Base-by-base conservation (phyloP, 2,888 invertebrate species). In the Yponomeuta cagnagella region DNA sequence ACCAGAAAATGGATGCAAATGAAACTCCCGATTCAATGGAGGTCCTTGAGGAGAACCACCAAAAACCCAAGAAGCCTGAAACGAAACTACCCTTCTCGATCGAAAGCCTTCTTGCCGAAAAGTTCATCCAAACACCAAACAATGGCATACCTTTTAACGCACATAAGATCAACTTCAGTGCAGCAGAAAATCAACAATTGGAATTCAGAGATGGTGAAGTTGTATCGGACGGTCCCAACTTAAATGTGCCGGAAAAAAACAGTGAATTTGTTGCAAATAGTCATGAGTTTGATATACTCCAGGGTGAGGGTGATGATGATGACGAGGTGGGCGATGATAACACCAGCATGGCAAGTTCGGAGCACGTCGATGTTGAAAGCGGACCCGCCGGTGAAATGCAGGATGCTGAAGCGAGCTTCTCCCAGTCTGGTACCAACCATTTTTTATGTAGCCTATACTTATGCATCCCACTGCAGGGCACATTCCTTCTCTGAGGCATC, bases 291-390 rank as follows among this genome's bases (percentile, higher is more conserved):
- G 12, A 68, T 48, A 65, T 70, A 10, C 15, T 63, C 5, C 15
- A 15, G 52, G 31, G 31, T 15, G 52, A 69, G 12, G 30, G 30
- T 69, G 58, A 15, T 67, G 69, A 71, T 64, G 70, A 65, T 2
- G 86, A 79, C 43, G 82, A 85, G 85, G 6, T 52, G 52, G 70
- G 64, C 2, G 86, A 79, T 66, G 88, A 87, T 63, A 80, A 78
- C 66, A 81, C 75, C n/a, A 85, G 82, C 33, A 85, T 82, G 37
- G 79, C 80, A 63, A 80, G 84, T 71, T 90, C 90, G 0, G 90
- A 90, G 72, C 84, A 86, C 69, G 85, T 91, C 1, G 91, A 91
- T 70, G 91, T 91, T 10, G 91, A 90, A 70, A 84, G 85, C 58
- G 85, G 89, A 0, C 82, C 82, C 3, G 80, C 78, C 12, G 81